Conservation (phyloP, 2,113 vertebrate species). For the Harpagus bidentatus region DNA sequence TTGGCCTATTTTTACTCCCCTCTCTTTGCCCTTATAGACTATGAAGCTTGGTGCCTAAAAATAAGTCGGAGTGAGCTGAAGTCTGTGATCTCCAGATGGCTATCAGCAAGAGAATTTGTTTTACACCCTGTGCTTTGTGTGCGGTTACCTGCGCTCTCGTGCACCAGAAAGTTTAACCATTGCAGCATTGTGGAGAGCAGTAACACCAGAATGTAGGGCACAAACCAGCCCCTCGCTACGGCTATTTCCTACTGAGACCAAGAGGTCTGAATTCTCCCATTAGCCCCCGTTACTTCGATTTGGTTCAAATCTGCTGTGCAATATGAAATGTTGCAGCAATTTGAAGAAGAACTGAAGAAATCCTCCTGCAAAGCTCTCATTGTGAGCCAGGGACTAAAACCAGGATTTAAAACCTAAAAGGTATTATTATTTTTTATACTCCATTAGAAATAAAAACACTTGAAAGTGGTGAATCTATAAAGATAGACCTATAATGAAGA, state of each 20-base stretch:
- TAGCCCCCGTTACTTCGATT: not conserved
- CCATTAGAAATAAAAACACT: not conserved
- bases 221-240: not conserved
- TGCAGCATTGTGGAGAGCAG: not conserved
- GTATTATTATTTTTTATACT: not conserved
- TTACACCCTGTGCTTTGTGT: not conserved
- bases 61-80: slow-evolving; percentile 39
- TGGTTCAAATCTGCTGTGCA: not conserved
- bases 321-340: not conserved
- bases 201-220: not conserved
- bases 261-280: not conserved
- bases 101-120: slow-evolving; percentile 20
- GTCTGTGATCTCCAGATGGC: slow-evolving; percentile 39
- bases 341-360: not conserved
- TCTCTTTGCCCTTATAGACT: slow-evolving; percentile 48
- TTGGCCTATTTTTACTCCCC: slow-evolving; percentile 66
- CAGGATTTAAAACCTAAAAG: not conserved
- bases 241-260: not conserved
- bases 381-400: not conserved
- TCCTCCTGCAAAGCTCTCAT: not conserved
- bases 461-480: not conserved
- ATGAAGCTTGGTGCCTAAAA: slow-evolving; percentile 55
- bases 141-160: not conserved
- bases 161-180: slow-evolving; percentile 1
- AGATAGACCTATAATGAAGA: not conserved